Conservation (phyloP, 2,888 invertebrate species). For the Proisotoma minuta region DNA sequence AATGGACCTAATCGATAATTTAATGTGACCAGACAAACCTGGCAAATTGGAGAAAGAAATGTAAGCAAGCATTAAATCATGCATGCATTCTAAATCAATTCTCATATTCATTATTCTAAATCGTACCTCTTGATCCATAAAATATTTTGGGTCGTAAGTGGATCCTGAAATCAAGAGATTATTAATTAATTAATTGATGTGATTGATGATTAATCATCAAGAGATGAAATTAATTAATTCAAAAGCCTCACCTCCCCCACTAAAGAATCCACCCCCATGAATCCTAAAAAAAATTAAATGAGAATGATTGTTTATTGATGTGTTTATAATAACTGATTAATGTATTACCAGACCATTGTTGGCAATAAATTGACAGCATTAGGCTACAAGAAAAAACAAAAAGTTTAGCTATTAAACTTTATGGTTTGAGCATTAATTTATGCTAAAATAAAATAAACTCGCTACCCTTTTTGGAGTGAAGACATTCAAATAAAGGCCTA, state of each 20-base stretch:
- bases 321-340: not conserved
- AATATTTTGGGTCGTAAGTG: slow-evolving; percentile 4
- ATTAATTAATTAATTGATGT: not conserved
- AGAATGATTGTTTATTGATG: not conserved
- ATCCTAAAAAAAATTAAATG: slow-evolving; percentile 8
- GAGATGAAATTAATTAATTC: not conserved
- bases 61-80: too few species aligned
- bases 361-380: too few species aligned
- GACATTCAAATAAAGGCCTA: slow-evolving; percentile 9
- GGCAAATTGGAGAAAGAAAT: too few species aligned
- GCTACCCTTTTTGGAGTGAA: slow-evolving; percentile 5
- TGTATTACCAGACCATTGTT: too few species aligned
- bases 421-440: not conserved
- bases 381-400: too few species aligned
- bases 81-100: too few species aligned
- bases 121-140: slow-evolving; percentile 4
- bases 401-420: not conserved
- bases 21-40: too few species aligned
- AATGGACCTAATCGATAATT: too few species aligned
- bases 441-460: not conserved
- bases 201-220: not conserved
- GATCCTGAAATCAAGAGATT: slow-evolving; percentile 6
- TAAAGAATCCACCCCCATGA: slow-evolving; percentile 8
- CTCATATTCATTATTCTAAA: too few species aligned
- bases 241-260: not conserved